These are phyloP conservation scores for Solenopsis invicta DNA, from an alignment of 1,140 invertebrate species.

Conservation along the genomic window DNA sequence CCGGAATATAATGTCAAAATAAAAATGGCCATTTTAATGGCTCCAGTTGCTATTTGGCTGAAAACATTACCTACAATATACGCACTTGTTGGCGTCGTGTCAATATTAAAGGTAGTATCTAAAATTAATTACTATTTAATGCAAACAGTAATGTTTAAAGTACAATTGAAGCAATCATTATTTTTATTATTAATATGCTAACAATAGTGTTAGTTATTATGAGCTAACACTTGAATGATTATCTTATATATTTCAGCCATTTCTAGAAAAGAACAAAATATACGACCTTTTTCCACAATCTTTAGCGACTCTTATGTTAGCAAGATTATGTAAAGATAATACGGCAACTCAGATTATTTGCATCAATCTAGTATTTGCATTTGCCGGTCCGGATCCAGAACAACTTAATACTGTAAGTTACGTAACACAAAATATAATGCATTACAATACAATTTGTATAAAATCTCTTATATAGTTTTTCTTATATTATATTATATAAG, in stretches of 20 bases:
- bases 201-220: neutral
- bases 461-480: neutral
- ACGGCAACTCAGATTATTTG: neutral
- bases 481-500: neutral
- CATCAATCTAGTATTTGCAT: neutral
- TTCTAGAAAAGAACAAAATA: neutral
- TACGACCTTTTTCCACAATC: slow-evolving; percentile 3
- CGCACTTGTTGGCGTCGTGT: slow-evolving; percentile 38
- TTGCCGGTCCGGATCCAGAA: slow-evolving; percentile 2
- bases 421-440: neutral
- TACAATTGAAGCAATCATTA: neutral
- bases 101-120: neutral
- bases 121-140: slow-evolving; percentile 35
- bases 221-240: slow-evolving; percentile 6
- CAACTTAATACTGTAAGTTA: neutral
- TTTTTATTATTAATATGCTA: neutral
- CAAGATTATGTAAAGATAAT: slow-evolving; percentile 15
- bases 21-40: slow-evolving; percentile 86
- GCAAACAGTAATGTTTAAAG: neutral
- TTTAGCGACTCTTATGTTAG: neutral
- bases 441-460: neutral
- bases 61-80: slow-evolving; percentile 32
- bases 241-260: neutral
- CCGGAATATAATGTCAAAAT: slow-evolving; percentile 88
- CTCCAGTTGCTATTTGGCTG: slow-evolving; percentile 85